Percentiles rank a stretch among this genome's conserved stretches.
phyloP scores from a whole-genome alignment of 2,888 invertebrate genomes.

The Drosophila neonasuta region DNA sequence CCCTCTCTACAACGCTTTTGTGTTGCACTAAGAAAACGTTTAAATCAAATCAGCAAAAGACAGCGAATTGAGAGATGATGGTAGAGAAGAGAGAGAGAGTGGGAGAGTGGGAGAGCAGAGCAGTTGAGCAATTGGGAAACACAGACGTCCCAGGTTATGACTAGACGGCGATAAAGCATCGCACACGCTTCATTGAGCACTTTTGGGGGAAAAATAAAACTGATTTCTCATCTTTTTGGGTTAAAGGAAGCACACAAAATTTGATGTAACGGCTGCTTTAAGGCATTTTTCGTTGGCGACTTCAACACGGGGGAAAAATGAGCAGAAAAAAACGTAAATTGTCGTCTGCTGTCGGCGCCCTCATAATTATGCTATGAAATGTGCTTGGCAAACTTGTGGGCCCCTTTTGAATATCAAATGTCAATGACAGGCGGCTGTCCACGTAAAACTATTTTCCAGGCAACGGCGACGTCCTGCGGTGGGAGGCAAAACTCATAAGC shows the following conservation, averaged over 20 bases:
- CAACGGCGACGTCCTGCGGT: neutral
- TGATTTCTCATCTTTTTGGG: conserved; percentile 12
- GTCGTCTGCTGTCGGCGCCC: conserved; percentile 43
- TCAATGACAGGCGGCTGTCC: conserved; percentile 66
- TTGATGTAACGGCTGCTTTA: conserved; percentile 58
- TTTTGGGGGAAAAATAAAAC: conserved; percentile 4
- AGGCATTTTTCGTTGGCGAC: conserved; percentile 38
- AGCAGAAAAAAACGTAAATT: conserved; percentile 5
- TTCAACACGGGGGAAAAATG: conserved; percentile 5
- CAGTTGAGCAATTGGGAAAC: conserved; percentile 16
- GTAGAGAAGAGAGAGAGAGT: neutral
- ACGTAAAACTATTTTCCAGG: conserved; percentile 61
- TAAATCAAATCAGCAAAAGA: conserved; percentile 68
- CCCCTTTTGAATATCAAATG: conserved; percentile 66
- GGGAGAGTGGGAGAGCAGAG: neutral
- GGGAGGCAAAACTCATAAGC: conserved; percentile 52
- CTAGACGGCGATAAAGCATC: conserved; percentile 51
- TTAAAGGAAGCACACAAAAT: conserved; percentile 38
- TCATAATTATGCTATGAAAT: conserved; percentile 73
- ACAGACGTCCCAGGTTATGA: conserved; percentile 46
- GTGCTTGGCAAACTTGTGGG: conserved; percentile 14
- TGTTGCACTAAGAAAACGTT: conserved; percentile 56
- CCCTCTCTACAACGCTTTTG: conserved; percentile 1
- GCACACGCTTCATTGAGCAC: conserved; percentile 63
- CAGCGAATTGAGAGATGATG: conserved; percentile 18